Base-by-base conservation (phyloP, 2,888 invertebrate genomes). In the Lycocerus yunnanus region DNA sequence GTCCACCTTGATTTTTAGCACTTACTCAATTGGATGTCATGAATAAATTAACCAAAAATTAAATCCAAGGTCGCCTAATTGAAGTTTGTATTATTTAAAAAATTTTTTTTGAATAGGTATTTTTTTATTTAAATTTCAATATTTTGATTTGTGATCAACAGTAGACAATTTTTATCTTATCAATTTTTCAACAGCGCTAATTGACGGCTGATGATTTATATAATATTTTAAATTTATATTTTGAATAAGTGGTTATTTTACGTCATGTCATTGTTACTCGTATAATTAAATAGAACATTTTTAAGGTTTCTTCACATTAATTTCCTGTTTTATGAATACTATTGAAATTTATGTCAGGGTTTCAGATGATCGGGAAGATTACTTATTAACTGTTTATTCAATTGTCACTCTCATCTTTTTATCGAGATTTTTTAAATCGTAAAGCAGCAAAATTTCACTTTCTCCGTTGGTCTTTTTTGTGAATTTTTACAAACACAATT, bases 31-130 rank as follows among this genome's bases (percentile, higher is more conserved):
- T n/a, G n/a, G 43, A 43, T 43, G n/a, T 6, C 43, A 6, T n/a
- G 61, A 18, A 63, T 63, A 63, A 63, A 63, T 63, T 63, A 63
- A 63, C 61, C n/a, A 63, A 63, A 63, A 63, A 18, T 63, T 43
- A 43, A 63, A 63, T 63, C 20, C 61, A 20, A 63, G 61, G 61
- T 63, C 20, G 13, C 20, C 13, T n/a, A 63, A 63, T 63, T 63
- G 18, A 63, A n/a, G 43, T 43, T 43, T 1, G n/a, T 2, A 10
- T 8, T 21, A 21, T 21, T 21, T 20, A 9, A 21, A 21, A 21
- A 20, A 20, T 20, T 24, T 21, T 21, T 21, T 24, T 24, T 24
- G 11, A 10, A 24, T 24, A 10, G 2, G n/a, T n/a, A n/a, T 24
- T n/a, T 43, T 43, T 43, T 43, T 13, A 43, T n/a, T n/a, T 43